Evolutionary conservation across 2,113 vertebrate genomes (phyloP).

Genomic region (Pseudolaguvia tuberculata): DNA sequence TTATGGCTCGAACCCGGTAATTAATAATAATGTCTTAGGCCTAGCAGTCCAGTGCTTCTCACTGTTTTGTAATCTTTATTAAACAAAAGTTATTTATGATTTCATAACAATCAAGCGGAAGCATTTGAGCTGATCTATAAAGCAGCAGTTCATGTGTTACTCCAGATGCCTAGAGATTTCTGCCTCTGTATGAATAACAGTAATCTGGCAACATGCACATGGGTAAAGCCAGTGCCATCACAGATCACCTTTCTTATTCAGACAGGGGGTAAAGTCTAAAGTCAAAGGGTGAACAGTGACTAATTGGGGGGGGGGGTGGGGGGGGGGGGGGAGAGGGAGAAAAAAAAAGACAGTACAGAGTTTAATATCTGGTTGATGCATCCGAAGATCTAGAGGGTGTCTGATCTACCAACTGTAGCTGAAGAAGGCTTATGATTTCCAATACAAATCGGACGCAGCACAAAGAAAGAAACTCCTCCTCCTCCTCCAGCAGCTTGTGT

Average conservation of each 20-base stretch:
- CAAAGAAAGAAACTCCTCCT: neutral
- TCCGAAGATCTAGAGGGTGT: neutral
- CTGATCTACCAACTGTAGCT: neutral
- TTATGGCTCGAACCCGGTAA: conserved; percentile 87
- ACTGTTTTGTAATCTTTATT: conserved; percentile 96
- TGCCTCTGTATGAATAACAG: neutral
- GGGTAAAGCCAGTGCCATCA: neutral
- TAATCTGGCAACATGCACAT: neutral
- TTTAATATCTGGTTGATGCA: neutral
- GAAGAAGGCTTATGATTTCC: neutral
- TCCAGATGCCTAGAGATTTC: too few relatives aligned
- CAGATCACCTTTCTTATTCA: neutral
- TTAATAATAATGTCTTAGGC: conserved; percentile 73
- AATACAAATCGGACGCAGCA: neutral
- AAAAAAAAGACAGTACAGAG: neutral
- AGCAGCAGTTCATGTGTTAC: neutral
- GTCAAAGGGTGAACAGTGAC: neutral
- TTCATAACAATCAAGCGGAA: conserved; percentile 65
- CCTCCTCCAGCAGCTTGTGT: conserved; percentile 66
- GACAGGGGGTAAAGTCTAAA: neutral
- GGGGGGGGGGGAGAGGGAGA: too few relatives aligned
- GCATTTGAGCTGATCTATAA: conserved; percentile 67
- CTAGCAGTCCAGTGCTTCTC: conserved; percentile 91
- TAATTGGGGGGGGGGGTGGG: too few relatives aligned
- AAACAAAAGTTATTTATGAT: conserved; percentile 78